Evolutionary conservation across 2,888 invertebrate genomes (phyloP).

Genomic region (Dolichomitus sp.): DNA sequence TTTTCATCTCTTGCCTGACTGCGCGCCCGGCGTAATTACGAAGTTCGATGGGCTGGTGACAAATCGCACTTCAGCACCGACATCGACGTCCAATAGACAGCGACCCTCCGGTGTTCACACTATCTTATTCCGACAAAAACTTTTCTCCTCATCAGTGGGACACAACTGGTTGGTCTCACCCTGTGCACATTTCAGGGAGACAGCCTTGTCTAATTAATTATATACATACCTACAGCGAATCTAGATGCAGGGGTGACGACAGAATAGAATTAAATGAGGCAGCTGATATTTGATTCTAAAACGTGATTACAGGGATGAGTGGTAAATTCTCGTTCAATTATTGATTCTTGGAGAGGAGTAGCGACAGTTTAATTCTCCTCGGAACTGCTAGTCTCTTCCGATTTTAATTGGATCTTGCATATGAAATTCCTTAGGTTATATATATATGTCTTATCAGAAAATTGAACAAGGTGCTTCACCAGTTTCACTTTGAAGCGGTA

Average conservation of each 20-base stretch:
- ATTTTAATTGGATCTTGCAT: not conserved
- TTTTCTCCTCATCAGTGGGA: conserved; percentile 3
- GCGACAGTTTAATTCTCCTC: not conserved
- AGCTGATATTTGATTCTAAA: conserved; percentile 18
- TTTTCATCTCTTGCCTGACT: conserved; percentile 46
- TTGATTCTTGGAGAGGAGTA: not conserved
- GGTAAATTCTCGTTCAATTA: not conserved
- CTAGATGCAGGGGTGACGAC: not conserved
- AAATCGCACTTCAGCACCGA: conserved; percentile 15
- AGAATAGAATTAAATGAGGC: not conserved
- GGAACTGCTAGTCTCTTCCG: not conserved
- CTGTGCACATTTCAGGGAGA: conserved; percentile 2
- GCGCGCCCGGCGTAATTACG: conserved; percentile 31
- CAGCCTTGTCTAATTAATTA: conserved; percentile 25
- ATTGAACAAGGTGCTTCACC: not conserved
- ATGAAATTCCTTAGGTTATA: not conserved
- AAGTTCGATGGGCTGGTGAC: conserved; percentile 48
- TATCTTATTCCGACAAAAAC: conserved; percentile 19
- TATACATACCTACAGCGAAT: not conserved
- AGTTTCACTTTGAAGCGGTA: not conserved
- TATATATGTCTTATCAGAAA: not conserved
- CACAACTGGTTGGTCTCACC: not conserved
- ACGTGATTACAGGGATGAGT: conserved; percentile 6
- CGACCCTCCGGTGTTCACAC: not conserved
- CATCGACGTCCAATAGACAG: conserved; percentile 20